Conservation (phyloP, 2,888 invertebrate genomes). For the Sympetrum striolatum region DNA sequence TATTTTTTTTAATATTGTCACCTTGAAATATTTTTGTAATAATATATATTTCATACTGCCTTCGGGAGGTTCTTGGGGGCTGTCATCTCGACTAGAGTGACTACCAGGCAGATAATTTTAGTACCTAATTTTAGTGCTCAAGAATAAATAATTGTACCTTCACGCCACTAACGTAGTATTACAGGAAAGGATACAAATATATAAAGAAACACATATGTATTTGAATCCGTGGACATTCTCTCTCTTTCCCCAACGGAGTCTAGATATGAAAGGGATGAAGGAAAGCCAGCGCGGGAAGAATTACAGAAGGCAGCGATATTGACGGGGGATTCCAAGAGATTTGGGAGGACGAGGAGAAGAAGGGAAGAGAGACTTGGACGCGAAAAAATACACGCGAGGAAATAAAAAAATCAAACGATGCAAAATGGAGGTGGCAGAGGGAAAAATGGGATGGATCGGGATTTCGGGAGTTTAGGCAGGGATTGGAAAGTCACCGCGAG, state of each 20-base stretch:
- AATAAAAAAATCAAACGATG: not conserved
- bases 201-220: not conserved
- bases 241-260: not conserved
- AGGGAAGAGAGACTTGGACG: not conserved
- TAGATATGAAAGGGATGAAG: not conserved
- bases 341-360: not conserved
- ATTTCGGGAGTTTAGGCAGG: not conserved
- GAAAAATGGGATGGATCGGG: not conserved
- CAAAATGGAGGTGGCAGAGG: not conserved
- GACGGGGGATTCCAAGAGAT: not conserved
- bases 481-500: not conserved
- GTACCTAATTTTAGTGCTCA: no score
- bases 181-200: no score
- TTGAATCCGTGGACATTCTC: not conserved
- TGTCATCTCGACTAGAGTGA: no score
- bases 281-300: not conserved
- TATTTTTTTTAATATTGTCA: no score
- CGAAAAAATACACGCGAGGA: not conserved
- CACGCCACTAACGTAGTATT: not conserved
- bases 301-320: not conserved
- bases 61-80: no score
- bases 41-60: no score
- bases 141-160: no score
- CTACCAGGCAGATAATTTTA: no score
- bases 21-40: no score